Evolutionary conservation across 2,797 vertebrate genomes (phyloP).

Genomic region (Triplophysa bombifrons): DNA sequence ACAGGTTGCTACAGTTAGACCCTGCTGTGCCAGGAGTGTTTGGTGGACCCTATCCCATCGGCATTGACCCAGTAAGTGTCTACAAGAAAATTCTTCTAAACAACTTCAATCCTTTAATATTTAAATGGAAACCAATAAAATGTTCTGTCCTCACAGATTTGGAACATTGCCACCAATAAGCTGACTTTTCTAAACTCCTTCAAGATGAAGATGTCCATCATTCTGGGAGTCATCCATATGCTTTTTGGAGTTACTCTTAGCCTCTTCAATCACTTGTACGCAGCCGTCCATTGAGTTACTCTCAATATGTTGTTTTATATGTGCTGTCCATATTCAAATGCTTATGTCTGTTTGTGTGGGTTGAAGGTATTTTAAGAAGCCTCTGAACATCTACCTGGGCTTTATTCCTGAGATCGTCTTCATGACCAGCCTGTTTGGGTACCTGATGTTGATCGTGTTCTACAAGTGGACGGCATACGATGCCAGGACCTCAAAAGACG

Average conservation of each 20-base stretch:
- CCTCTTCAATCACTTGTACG: slow-evolving; percentile 81
- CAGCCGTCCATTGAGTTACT: neutral
- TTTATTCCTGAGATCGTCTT: slow-evolving; percentile 97
- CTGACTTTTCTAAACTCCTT: slow-evolving; percentile 97
- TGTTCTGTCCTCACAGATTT: slow-evolving; percentile 79
- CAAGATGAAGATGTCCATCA: slow-evolving; percentile 99
- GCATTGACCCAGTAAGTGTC: slow-evolving; percentile 92
- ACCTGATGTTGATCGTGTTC: slow-evolving; percentile 91
- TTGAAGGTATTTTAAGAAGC: slow-evolving; percentile 93
- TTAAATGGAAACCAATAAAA: neutral
- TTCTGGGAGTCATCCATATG: slow-evolving; percentile 96
- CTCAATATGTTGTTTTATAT: neutral
- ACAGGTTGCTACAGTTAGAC: slow-evolving; percentile 84
- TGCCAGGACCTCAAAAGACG: slow-evolving; percentile 79
- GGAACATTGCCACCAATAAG: slow-evolving; percentile 94
- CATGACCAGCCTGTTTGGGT: slow-evolving; percentile 91
- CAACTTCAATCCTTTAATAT: neutral
- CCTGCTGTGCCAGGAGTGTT: slow-evolving; percentile 87
- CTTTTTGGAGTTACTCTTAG: slow-evolving; percentile 86
- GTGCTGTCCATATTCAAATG: neutral
- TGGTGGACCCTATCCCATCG: slow-evolving; percentile 90
- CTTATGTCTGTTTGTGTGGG: slow-evolving; percentile 13
- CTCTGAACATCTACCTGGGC: slow-evolving; percentile 91
- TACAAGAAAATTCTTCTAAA: neutral
- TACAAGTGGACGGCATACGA: slow-evolving; percentile 92